Evolutionary conservation across 2,113 vertebrate genomes (phyloP), one percentile per base, ranked within the genome.

Genomic region (Austrofundulus limnaeus): DNA sequence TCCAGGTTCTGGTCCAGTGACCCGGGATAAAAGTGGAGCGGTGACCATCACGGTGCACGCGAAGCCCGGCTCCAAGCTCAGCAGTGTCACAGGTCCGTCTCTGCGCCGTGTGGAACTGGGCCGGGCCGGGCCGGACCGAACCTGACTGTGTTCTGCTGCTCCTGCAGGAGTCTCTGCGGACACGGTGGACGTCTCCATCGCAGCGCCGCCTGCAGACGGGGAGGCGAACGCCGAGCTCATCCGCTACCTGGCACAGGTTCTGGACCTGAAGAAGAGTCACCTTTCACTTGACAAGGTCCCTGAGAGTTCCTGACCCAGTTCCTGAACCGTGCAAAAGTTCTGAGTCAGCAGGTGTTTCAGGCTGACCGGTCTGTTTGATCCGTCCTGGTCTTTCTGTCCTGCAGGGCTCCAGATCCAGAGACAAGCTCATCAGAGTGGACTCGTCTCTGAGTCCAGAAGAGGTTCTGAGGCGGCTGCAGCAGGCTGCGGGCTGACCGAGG

Each of bases 161-260:
- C 59, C 3, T 87, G 0, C 14, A 98, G 96, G 93, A 31, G 80
- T 98, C 73, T 93, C 92, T 0, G 8, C 85, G 0, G 94, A 95
- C 52, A 92, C 94, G 0, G 92, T 98, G 10, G 91, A 91, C 4
- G 90, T 98, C 3, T 92, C 95, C 23, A 91, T 98, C 5, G 95
- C 95, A 20, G 95, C 97, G 0, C 95, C 96, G 6, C 94, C 96
- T 0, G 91, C 93, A 0, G 96, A 98, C 51, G 96, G 96, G 31
- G 96, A 98, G 78, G 97, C 97, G 2, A 98, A 98, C 1, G 70
- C 93, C 0, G 95, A 97, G 76, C 93, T 98, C 10, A 84, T 97
- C 41, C 91, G 93, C 0, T 97, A 92, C 72, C 92, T 98, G 19
- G 92, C 95, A 46, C 92, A 93, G 86, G 94, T 96, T 43, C 88